These are phyloP conservation scores for Sylvia borin DNA, from an alignment of 2,797 vertebrate genomes.

Conservation along the genomic window DNA sequence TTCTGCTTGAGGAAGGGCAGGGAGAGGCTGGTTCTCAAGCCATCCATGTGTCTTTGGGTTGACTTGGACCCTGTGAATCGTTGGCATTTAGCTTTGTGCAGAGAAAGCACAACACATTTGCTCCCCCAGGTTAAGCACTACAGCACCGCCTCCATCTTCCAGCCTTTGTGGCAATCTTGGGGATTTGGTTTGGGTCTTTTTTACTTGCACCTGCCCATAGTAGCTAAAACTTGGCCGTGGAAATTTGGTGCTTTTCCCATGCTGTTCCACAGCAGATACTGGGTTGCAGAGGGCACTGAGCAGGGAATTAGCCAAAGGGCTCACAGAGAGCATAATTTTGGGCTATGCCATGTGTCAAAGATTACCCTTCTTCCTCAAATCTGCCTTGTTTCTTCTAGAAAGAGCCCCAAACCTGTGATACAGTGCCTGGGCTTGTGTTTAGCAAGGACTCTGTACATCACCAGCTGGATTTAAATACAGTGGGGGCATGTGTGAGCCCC, in stretches of 20 bases:
- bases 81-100: not conserved
- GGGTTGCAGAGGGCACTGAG: not conserved
- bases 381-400: not conserved
- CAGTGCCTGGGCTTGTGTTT: rapidly evolving
- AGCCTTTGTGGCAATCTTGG: not conserved
- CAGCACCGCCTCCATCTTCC: not conserved
- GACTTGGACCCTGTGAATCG: not conserved
- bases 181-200: not conserved
- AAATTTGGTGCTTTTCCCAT: not conserved
- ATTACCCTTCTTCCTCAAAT: not conserved
- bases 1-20: not conserved
- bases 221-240: not conserved
- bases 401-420: not conserved
- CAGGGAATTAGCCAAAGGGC: not conserved
- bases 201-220: not conserved
- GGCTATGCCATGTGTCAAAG: rapidly evolving
- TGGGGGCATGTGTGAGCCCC: not conserved
- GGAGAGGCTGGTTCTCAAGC: not conserved
- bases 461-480: not conserved
- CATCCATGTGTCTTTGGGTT: not conserved
- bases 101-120: rapidly evolving
- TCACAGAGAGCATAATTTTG: rapidly evolving
- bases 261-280: not conserved
- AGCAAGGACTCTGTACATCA: rapidly evolving
- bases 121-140: not conserved